Evolutionary conservation across 2,888 invertebrate species (phyloP).

Genomic region (Drosophila helvetica): DNA sequence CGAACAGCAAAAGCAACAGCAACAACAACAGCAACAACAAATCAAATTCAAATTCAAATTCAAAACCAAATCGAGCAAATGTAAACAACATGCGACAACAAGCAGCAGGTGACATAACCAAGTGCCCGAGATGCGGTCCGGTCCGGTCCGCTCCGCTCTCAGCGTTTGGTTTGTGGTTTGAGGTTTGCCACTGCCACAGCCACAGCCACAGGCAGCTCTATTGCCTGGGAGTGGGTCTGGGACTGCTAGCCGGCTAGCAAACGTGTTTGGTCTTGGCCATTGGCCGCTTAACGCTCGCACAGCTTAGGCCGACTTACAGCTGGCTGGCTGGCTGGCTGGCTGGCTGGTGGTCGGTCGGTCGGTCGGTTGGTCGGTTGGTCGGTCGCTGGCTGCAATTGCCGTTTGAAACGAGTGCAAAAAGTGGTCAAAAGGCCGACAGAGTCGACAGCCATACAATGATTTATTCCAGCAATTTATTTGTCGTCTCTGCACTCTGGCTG

Average conservation of each 20-base stretch:
- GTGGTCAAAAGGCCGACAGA: slow-evolving; percentile 71
- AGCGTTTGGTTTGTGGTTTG: not conserved
- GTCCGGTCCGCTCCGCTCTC: not conserved
- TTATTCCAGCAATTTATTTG: slow-evolving; percentile 80
- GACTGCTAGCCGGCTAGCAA: slow-evolving; percentile 35
- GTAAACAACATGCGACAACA: slow-evolving; percentile 63
- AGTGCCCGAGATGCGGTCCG: slow-evolving; percentile 67
- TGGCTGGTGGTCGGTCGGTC: slow-evolving; percentile 5
- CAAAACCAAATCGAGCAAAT: slow-evolving; percentile 64
- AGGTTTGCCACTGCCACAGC: not conserved
- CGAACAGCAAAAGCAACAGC: slow-evolving; percentile 21
- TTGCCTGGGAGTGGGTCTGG: not conserved
- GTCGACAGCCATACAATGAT: slow-evolving; percentile 71
- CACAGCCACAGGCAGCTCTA: not conserved
- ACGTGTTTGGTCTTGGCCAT: slow-evolving; percentile 54
- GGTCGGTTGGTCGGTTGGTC: not conserved
- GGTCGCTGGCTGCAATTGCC: slow-evolving; percentile 46
- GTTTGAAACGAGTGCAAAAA: slow-evolving; percentile 74
- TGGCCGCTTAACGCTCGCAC: not conserved
- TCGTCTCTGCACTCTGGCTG: slow-evolving; percentile 47
- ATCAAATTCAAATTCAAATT: slow-evolving; percentile 51
- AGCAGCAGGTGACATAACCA: slow-evolving; percentile 69
- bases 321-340: slow-evolving; percentile 11
- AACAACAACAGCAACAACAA: slow-evolving; percentile 6
- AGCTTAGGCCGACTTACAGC: not conserved